Evolutionary conservation across 2,113 vertebrate genomes (phyloP), one percentile per base, ranked within the genome.

Genomic region (Paedocypris sp.): DNA sequence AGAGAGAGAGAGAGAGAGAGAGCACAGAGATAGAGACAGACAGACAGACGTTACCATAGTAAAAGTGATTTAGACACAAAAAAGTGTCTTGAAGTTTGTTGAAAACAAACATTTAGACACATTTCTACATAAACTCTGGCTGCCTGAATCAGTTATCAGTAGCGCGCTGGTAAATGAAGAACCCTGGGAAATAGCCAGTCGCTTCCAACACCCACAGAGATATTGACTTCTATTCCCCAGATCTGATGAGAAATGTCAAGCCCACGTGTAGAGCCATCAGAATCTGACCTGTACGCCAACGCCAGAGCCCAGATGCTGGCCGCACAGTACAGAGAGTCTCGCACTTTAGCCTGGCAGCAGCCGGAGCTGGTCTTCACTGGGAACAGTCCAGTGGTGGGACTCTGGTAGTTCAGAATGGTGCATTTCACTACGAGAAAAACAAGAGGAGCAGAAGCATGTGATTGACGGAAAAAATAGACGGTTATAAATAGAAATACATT

Each of bases 261-360:
- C 22, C 25, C 25, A 23, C 23, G 4, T 4, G 19, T 5, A 29
- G 26, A 32, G 5, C 4, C 4, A 29, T 8, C 16, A 38, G 19
- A 22, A 13, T 41, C 73, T 70, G 13, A 98, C 95, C 95, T 85
- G 82, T 98, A 97, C 0, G 95, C 94, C 22, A 98, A 62, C 2
- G 90, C 88, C 72, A 98, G 64, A 0, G 93, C 90, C 95, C 95
- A 98, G 46, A 87, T 78, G 4, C 88, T 85, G 0, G 95, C 92
- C 51, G 93, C 92, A 31, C 95, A 99, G 73, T 97, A 99, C 7
- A 98, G 85, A 32, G 87, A 96, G 69, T 98, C 94, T 0, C 94
- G 88, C 4, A 97, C 75, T 80, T 92, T 97, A 29, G 94, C 90
- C 45, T 84, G 90, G 59, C 74, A 85, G 67, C 89, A 86, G 13